Evolutionary conservation across 2,888 invertebrate genomes (phyloP).

Genomic region (Ormyrus pomaceus): DNA sequence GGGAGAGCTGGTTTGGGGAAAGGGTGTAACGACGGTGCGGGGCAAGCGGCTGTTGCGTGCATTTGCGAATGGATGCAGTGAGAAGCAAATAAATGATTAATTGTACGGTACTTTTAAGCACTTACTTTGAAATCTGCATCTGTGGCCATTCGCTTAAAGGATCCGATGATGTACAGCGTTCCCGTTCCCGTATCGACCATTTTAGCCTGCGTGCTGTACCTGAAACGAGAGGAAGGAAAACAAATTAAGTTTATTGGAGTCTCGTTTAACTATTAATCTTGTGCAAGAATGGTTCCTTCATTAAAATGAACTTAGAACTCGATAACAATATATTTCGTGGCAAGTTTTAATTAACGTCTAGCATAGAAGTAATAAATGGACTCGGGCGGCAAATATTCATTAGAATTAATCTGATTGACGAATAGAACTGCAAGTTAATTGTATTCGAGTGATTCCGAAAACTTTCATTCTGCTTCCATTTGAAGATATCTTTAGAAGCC

Average conservation of each 20-base stretch:
- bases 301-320: neutral
- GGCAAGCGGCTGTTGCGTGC: too few relatives aligned
- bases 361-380: neutral
- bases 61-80: too few relatives aligned
- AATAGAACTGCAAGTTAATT: neutral
- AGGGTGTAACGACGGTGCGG: too few relatives aligned
- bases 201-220: conserved; percentile 86
- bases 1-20: too few relatives aligned
- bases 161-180: conserved; percentile 88
- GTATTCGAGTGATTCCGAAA: neutral
- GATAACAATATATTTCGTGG: neutral
- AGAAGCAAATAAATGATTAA: too few relatives aligned
- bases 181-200: conserved; percentile 88
- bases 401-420: too few relatives aligned
- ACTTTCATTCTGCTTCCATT: neutral
- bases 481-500: neutral
- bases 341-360: neutral
- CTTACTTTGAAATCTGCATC: conserved; percentile 87
- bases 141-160: conserved; percentile 83
- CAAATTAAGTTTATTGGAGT: conserved; percentile 58
- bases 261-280: neutral
- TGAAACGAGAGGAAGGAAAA: conserved; percentile 65
- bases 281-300: neutral
- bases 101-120: neutral
- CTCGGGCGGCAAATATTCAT: neutral